Percentiles rank a stretch among this genome's conserved stretches.
Evolutionary conservation across 2,113 vertebrate genomes (phyloP).

Genomic region (Acanthisitta chloris): DNA sequence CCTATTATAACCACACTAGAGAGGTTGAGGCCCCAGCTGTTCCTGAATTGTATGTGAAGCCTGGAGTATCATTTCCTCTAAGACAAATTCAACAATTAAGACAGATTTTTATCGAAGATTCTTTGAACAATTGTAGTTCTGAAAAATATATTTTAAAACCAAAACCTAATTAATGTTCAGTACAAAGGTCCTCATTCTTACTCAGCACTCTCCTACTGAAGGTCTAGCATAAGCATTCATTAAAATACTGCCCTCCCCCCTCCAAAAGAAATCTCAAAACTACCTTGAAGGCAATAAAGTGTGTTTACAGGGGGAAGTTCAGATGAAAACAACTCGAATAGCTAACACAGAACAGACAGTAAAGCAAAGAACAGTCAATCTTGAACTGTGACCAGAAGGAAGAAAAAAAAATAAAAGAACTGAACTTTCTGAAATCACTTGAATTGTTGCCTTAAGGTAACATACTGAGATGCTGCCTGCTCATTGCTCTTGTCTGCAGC

Average conservation of each 20-base stretch:
- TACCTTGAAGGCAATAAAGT: not conserved
- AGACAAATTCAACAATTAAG: not conserved
- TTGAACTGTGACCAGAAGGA: not conserved
- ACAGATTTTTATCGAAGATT: not conserved
- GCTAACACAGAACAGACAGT: not conserved
- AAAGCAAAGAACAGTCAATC: not conserved
- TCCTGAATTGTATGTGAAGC: not conserved
- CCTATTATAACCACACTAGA: not conserved
- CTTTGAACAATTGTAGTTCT: not conserved
- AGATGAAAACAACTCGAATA: not conserved
- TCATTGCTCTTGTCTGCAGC: not conserved
- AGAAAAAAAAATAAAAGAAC: not conserved
- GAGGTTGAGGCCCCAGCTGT: not conserved
- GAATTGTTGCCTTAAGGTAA: not conserved
- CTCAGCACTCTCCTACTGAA: not conserved
- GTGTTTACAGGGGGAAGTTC: not conserved
- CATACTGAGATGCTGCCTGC: not conserved
- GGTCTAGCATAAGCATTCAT: not conserved
- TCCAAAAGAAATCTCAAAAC: not conserved
- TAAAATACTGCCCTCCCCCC: not conserved
- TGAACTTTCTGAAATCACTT: not conserved
- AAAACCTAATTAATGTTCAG: not conserved
- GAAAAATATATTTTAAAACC: not conserved
- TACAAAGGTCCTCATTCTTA: not conserved
- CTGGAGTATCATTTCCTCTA: not conserved